Evolutionary conservation across 2,797 vertebrate species (phyloP).

Genomic region (Chrysocyon brachyurus): DNA sequence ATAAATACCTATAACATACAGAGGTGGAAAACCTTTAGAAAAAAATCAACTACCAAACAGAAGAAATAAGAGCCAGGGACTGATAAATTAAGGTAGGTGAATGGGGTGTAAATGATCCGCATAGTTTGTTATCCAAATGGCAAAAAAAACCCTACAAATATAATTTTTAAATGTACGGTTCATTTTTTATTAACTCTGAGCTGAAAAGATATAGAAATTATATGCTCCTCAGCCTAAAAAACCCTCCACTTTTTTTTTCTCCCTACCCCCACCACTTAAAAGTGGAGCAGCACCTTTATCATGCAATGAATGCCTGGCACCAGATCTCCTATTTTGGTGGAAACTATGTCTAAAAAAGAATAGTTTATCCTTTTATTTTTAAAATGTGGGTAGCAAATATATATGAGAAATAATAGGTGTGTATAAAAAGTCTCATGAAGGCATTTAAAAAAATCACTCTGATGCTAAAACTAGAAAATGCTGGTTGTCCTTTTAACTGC

Average conservation of each 20-base stretch:
- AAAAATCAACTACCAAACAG: background rate
- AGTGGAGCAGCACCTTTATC: background rate
- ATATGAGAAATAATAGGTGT: background rate
- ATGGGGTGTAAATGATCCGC: background rate
- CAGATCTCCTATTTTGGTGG: background rate
- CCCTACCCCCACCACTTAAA: background rate
- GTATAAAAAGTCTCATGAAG: background rate
- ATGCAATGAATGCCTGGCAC: background rate
- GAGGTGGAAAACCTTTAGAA: background rate
- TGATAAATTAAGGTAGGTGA: background rate
- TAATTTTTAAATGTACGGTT: background rate
- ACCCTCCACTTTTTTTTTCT: background rate
- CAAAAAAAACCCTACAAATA: background rate
- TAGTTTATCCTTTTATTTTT: background rate
- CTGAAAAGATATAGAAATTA: background rate
- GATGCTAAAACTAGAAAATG: slow-evolving; percentile 30
- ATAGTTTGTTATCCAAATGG: background rate
- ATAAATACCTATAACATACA: background rate
- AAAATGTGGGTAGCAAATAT: slow-evolving; percentile 41
- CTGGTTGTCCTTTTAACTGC: background rate
- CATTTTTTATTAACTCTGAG: background rate
- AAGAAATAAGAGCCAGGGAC: background rate
- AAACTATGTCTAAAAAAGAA: background rate
- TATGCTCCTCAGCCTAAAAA: background rate
- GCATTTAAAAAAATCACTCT: background rate